These are phyloP conservation scores for Distichodus sexfasciatus DNA, from an alignment of 2,797 vertebrate genomes.

Conservation along the genomic window DNA sequence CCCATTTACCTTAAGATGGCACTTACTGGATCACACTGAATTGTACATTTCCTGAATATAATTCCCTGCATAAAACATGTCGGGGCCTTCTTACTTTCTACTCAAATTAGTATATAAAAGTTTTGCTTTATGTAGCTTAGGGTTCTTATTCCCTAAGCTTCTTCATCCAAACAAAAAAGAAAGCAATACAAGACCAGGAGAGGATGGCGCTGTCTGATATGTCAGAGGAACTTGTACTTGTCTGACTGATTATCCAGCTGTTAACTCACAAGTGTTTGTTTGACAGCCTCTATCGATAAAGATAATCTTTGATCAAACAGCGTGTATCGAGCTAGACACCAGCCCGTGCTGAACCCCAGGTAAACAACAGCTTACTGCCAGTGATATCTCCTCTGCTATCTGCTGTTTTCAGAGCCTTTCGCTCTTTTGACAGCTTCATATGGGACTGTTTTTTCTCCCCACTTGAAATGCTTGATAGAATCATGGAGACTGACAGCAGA, in stretches of 20 bases:
- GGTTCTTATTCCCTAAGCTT: neutral
- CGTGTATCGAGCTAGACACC: conserved; percentile 61
- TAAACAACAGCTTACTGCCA: conserved; percentile 59
- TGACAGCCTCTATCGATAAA: conserved; percentile 69
- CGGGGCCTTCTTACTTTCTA: no score
- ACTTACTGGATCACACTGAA: no score
- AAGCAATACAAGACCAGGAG: neutral
- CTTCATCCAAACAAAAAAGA: neutral
- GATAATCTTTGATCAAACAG: conserved; percentile 71
- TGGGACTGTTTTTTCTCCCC: conserved; percentile 27
- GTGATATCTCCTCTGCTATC: conserved; percentile 22
- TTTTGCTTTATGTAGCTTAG: no score
- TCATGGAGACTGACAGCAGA: conserved; percentile 65
- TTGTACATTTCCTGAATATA: no score
- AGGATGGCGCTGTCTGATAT: neutral
- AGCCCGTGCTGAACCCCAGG: conserved; percentile 42
- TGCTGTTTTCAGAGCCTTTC: conserved; percentile 12
- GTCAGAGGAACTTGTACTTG: conserved; percentile 30
- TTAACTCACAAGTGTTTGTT: conserved; percentile 63
- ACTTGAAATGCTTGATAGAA: conserved; percentile 46
- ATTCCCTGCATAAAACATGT: no score
- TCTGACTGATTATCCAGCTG: conserved; percentile 65
- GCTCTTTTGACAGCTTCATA: conserved; percentile 36
- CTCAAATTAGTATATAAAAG: no score
- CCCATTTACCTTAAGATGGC: no score